phyloP scores from a whole-genome alignment of 2,888 invertebrate species.

The Orthosia gracilis region DNA sequence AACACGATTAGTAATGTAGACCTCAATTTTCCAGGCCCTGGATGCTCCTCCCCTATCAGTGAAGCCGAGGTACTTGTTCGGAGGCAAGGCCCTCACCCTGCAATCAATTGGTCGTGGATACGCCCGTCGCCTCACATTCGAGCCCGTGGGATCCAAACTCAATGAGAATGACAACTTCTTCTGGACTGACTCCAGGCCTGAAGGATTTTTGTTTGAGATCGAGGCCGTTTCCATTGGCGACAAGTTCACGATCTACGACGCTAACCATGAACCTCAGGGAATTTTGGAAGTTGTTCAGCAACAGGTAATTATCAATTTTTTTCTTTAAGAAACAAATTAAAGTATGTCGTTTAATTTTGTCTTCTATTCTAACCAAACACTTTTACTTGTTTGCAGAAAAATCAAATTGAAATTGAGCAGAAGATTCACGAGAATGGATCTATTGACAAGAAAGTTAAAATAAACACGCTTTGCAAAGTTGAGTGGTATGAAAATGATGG shows the following conservation, averaged over 20 bases:
- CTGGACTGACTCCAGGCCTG: conserved; percentile 94
- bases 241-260: conserved; percentile 94
- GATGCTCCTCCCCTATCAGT: conserved; percentile 86
- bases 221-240: conserved; percentile 93
- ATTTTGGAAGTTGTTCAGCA: conserved; percentile 92
- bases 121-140: conserved; percentile 94
- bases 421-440: conserved; percentile 84
- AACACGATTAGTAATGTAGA: conserved; percentile 69
- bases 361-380: conserved; percentile 11
- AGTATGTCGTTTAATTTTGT: not conserved
- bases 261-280: conserved; percentile 93
- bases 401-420: conserved; percentile 88
- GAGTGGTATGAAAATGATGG: conserved; percentile 93
- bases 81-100: conserved; percentile 92
- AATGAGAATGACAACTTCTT: conserved; percentile 94
- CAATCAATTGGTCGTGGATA: conserved; percentile 94
- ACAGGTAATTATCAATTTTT: conserved; percentile 87
- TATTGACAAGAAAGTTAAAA: conserved; percentile 92
- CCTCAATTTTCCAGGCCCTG: conserved; percentile 84
- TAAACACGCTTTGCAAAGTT: conserved; percentile 92
- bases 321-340: not conserved
- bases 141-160: conserved; percentile 91
- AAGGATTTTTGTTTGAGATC: conserved; percentile 94
- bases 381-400: conserved; percentile 79
- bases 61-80: conserved; percentile 92